Evolutionary conservation across 2,113 vertebrate species (phyloP), one percentile per base, ranked within the genome.

Genomic region (Sardina pilchardus): DNA sequence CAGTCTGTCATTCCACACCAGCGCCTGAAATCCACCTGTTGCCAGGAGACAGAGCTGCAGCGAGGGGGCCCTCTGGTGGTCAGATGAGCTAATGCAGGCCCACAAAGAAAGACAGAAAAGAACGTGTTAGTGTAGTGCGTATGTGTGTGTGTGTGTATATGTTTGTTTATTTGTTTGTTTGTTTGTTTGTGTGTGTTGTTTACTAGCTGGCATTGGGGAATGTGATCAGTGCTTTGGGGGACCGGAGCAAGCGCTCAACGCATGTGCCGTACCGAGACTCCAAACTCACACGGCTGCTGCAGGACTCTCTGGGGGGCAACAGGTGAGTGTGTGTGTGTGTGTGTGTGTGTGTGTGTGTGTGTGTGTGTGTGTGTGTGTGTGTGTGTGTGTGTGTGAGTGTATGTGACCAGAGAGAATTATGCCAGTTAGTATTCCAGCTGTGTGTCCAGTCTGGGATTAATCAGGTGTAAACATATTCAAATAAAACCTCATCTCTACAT

Each of bases 191-290:
- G 12, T 82, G 30, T 88, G 47, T 85, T 36, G 53, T 59, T 5
- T 89, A 75, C 56, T 67, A 99, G 98, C 92, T 99, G 47, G 98
- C 98, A 75, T 94, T 99, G 92, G 98, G 98, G 88, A 99, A 99
- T 47, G 98, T 99, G 47, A 99, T 99, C 93, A 99, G 98, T 78
- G 98, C 98, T 12, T 89, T 99, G 88, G 98, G 98, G 88, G 98
- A 99, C 92, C 95, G 97, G 89, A 98, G 97, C 91, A 99, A 98
- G 91, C 97, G 96, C 84, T 96, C 96, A 85, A 97, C 96, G 26
- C 98, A 99, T 0, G 98, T 99, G 84, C 98, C 98, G 83, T 99
- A 99, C 86, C 95, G 98, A 90, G 98, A 99, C 90, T 99, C 98
- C 85, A 99, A 99, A 87, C 95, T 99, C 89, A 99, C 98, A 3